phyloP scores from a whole-genome alignment of 2,888 invertebrate species.

The Ormyrus thymus region DNA sequence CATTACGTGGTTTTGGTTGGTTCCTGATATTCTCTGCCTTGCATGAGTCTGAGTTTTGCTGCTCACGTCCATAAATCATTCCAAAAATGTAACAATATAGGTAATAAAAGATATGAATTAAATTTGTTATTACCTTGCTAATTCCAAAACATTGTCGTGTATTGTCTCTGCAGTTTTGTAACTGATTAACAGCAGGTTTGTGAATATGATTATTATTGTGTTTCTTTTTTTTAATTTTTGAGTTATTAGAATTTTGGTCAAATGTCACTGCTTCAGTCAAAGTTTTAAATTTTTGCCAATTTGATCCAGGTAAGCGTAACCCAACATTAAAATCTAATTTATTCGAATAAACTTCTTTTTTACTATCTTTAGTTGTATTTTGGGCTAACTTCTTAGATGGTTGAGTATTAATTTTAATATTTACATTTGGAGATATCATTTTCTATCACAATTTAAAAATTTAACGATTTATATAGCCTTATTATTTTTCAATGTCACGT shows the following conservation, averaged over 20 bases:
- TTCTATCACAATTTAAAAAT: not conserved
- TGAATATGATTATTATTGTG: constrained; percentile 38
- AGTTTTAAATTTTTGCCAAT: constrained; percentile 69
- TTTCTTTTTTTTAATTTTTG: constrained; percentile 53
- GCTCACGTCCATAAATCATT: constrained; percentile 23
- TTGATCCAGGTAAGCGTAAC: constrained; percentile 61
- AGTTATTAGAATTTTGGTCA: constrained; percentile 41
- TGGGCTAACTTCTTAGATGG: not conserved
- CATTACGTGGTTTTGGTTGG: not conserved
- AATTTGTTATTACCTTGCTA: constrained; percentile 37
- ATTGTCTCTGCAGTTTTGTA: not conserved
- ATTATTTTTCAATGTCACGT: constrained; percentile 9
- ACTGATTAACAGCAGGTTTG: not conserved
- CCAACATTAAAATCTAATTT: constrained; percentile 35
- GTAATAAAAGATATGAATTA: constrained; percentile 12
- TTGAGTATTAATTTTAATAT: constrained; percentile 15
- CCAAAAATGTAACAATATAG: constrained; percentile 15
- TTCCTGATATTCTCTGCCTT: constrained; percentile 13
- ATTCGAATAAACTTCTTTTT: constrained; percentile 12
- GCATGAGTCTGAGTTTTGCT: not conserved
- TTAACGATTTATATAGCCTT: not conserved
- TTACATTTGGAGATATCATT: constrained; percentile 28
- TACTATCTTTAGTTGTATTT: not conserved
- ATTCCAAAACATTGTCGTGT: not conserved
- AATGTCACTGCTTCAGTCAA: constrained; percentile 55